Conservation (phyloP, 1,140 invertebrate species). For the Trichomalopsis sarcophagae region DNA sequence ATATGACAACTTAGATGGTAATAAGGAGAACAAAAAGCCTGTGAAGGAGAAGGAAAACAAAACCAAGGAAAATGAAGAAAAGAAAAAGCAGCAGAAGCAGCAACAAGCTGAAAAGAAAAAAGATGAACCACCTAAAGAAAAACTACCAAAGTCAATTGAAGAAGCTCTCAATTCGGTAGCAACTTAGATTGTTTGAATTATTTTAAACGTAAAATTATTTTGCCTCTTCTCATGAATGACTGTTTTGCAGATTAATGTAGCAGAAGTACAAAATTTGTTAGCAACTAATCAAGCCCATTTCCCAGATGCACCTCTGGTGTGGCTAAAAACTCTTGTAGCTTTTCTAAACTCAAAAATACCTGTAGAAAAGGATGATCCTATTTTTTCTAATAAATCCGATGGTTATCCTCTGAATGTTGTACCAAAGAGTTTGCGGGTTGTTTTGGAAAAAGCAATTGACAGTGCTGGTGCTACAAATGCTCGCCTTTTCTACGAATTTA, state of each 20-base stretch:
- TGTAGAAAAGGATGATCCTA: conserved; percentile 78
- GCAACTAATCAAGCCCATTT: conserved; percentile 76
- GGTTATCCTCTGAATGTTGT: conserved; percentile 76
- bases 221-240: neutral
- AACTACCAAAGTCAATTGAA: conserved; percentile 81
- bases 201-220: neutral
- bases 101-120: conserved; percentile 67
- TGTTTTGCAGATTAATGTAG: conserved; percentile 76
- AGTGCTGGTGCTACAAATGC: conserved; percentile 76
- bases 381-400: conserved; percentile 73
- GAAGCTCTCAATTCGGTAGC: conserved; percentile 78
- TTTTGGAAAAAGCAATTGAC: conserved; percentile 76
- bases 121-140: conserved; percentile 70
- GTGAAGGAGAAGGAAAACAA: conserved; percentile 69
- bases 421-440: conserved; percentile 74
- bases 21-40: conserved; percentile 72
- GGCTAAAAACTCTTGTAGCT: conserved; percentile 79
- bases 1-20: conserved; percentile 71
- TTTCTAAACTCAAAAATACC: conserved; percentile 80
- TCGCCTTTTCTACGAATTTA: conserved; percentile 80
- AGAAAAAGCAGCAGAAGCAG: conserved; percentile 69
- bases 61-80: conserved; percentile 72
- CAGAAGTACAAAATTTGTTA: conserved; percentile 75
- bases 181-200: conserved; percentile 20
- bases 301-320: conserved; percentile 78